Conservation (phyloP, 2,797 vertebrate genomes). For the Chelidonichthys spinosus region DNA sequence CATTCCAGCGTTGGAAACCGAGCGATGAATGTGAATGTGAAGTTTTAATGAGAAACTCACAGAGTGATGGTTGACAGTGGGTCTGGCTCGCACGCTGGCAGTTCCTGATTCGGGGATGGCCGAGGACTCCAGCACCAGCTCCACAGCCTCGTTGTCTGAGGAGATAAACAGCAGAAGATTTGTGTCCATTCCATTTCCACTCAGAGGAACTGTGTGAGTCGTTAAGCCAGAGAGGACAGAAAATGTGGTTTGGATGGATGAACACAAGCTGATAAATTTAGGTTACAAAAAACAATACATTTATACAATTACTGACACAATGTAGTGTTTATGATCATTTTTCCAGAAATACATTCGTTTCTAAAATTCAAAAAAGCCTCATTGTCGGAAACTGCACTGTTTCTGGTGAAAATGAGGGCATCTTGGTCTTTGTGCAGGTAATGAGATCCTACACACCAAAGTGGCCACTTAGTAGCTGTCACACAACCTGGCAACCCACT, state of each 20-base stretch:
- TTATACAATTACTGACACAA: neutral
- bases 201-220: constrained; percentile 4
- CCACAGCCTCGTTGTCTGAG: constrained; percentile 69
- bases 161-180: constrained; percentile 27
- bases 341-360: neutral
- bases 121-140: constrained; percentile 68
- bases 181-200: neutral
- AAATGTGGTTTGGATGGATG: neutral
- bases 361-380: neutral
- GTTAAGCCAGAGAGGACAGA: neutral
- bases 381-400: neutral
- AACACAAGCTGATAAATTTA: neutral
- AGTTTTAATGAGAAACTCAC: constrained; percentile 71
- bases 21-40: neutral
- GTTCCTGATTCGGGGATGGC: constrained; percentile 81
- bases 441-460: constrained; percentile 26
- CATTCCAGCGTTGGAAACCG: neutral
- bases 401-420: constrained; percentile 20
- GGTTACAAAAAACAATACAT: neutral
- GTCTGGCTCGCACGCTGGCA: constrained; percentile 84
- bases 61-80: constrained; percentile 82
- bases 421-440: constrained; percentile 29
- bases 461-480: constrained; percentile 27
- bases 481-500: constrained; percentile 23
- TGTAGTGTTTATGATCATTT: neutral